phyloP scores from a whole-genome alignment of 2,113 vertebrate genomes.

The Nettapus auritus region DNA sequence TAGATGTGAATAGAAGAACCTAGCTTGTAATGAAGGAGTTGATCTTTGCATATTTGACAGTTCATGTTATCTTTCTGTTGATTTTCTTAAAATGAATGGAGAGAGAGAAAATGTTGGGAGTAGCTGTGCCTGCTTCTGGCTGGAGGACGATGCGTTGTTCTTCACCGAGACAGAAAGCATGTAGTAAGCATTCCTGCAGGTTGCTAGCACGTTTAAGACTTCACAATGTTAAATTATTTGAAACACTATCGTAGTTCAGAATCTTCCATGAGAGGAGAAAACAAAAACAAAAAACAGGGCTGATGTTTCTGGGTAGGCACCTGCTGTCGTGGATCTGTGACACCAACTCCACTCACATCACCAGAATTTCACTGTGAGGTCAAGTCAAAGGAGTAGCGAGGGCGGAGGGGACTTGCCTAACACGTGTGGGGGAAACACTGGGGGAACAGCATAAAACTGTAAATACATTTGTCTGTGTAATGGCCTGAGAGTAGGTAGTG shows the following conservation, averaged over 20 bases:
- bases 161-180: neutral
- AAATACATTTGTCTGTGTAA: neutral
- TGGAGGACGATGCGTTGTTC: neutral
- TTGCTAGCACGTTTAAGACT: accelerated
- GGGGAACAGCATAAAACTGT: neutral
- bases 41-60: neutral
- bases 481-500: neutral
- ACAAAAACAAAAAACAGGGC: neutral
- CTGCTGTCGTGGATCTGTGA: neutral
- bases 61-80: neutral
- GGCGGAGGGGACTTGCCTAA: neutral
- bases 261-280: neutral
- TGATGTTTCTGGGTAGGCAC: neutral
- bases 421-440: neutral
- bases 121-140: neutral
- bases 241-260: neutral
- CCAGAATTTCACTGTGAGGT: neutral
- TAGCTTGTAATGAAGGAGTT: neutral
- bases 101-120: neutral
- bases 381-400: neutral
- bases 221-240: neutral
- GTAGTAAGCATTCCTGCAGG: neutral
- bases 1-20: neutral
- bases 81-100: neutral
- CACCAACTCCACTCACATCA: neutral